Evolutionary conservation across 2,797 vertebrate species (phyloP), one percentile per base, ranked within the genome.

Genomic region (Tadarida brasiliensis): DNA sequence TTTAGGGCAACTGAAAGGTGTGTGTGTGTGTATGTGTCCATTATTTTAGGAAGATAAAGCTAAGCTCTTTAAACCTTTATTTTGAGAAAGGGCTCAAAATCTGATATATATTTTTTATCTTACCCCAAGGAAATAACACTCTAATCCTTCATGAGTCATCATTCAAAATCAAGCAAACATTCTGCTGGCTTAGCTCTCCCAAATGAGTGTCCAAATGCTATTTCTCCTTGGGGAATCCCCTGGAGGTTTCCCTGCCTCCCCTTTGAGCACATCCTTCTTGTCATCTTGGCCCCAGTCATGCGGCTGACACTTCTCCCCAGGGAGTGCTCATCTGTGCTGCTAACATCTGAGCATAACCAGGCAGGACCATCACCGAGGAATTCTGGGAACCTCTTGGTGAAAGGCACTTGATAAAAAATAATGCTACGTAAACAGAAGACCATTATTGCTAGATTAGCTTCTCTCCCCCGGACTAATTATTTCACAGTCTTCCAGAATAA

Each of bases 301-400:
- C 0, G 1, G 22, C 39, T 11, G 7, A 2, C 30, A 3, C 14
- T 9, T 33, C 16, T 59, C 30, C n/a, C 44, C 17, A 0, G 0
- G 59, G 19, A 8, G 3, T 4, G 28, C 22, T 26, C 5, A 30
- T 26, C 7, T 1, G 0, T 2, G 2, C 19, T 1, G 11, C 19
- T 5, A 17, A 19, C 2, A 2, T 63, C 44, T 90, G 56, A 26
- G 15, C 4, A 7, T 11, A 11, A 11, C 15, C 1, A 0, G 0
- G 1, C 7, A 4, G 0, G 0, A 3, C 59, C 15, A 4, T 24
- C 57, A 14, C 49, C 35, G 63, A 33, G 81, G 30, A n/a, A 39
- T n/a, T 6, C 3, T 33, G 80, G 88, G 54, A 86, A 20, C 17
- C 68, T 84, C 63, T 51, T 10, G 30, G 78, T 24, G 26, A 82